phyloP scores from a whole-genome alignment of 2,113 vertebrate genomes.

The Pelobates fuscus region DNA sequence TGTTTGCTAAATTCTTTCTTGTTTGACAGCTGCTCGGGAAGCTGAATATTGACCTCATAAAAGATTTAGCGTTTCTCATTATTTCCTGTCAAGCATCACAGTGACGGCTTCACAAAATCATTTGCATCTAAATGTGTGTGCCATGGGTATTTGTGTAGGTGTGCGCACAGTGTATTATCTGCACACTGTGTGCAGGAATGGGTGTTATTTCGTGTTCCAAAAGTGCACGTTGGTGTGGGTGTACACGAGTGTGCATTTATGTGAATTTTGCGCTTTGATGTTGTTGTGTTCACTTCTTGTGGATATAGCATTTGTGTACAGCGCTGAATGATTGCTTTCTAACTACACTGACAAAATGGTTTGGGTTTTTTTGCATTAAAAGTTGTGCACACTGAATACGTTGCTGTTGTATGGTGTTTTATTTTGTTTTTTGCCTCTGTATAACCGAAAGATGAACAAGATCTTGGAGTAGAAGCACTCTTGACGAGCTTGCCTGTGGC shows the following conservation, averaged over 20 bases:
- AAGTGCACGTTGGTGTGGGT: not conserved
- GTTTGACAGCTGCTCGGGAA: slow-evolving; percentile 99
- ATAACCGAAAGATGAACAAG: no score
- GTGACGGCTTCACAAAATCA: slow-evolving; percentile 86
- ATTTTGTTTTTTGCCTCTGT: no score
- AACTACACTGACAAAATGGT: no score
- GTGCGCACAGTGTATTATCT: slow-evolving; percentile 36
- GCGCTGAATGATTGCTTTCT: no score
- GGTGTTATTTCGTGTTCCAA: not conserved
- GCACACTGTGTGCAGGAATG: not conserved
- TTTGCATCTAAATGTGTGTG: slow-evolving; percentile 81
- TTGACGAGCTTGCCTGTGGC: no score
- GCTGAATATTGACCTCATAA: slow-evolving; percentile 99
- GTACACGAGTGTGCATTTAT: not conserved
- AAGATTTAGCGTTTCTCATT: slow-evolving; percentile 99
- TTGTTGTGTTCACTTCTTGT: not conserved
- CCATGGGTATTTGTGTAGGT: slow-evolving; percentile 57
- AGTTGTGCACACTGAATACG: no score
- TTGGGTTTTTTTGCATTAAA: no score
- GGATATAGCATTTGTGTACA: not conserved
- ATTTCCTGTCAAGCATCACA: slow-evolving; percentile 98
- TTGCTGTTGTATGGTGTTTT: no score
- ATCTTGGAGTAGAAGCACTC: no score
- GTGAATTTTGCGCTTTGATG: no score
- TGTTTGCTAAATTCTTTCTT: slow-evolving; percentile 99